Percentiles rank a stretch among this genome's conserved stretches.
phyloP scores from a whole-genome alignment of 2,113 vertebrate species.

The Petaurus breviceps region DNA sequence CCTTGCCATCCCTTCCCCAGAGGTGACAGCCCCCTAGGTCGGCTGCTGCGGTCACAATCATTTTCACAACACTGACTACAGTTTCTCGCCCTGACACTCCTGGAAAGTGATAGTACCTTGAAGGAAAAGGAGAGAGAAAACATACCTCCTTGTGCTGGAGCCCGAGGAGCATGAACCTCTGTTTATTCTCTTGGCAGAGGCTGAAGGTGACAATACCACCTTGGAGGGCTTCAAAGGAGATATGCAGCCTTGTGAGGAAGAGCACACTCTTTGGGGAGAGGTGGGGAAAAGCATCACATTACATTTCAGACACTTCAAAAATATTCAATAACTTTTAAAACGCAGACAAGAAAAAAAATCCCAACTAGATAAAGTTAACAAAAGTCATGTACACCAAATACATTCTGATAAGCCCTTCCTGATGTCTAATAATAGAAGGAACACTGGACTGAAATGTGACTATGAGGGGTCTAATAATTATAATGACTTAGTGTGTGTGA shows the following conservation, averaged over 20 bases:
- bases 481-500: neutral
- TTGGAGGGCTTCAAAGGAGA: conserved; percentile 90
- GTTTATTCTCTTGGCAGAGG: conserved; percentile 88
- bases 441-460: neutral
- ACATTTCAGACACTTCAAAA: conserved; percentile 49
- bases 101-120: neutral
- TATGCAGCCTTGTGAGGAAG: conserved; percentile 83
- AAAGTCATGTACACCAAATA: neutral
- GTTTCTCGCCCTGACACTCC: neutral
- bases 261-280: conserved; percentile 82
- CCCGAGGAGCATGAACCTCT: conserved; percentile 82
- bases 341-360: neutral
- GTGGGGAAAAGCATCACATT: conserved; percentile 39
- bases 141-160: conserved; percentile 89
- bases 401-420: neutral
- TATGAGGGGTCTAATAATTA: neutral
- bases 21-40: neutral
- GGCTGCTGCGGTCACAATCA: neutral
- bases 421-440: neutral
- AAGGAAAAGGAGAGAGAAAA: conserved; percentile 20
- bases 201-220: conserved; percentile 84
- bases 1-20: neutral
- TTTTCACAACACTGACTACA: neutral
- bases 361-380: neutral
- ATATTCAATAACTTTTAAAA: neutral